Percentiles rank a stretch among this genome's conserved stretches.
Conservation (phyloP, 1,140 invertebrate genomes). For the Drosophila bifasciata region DNA sequence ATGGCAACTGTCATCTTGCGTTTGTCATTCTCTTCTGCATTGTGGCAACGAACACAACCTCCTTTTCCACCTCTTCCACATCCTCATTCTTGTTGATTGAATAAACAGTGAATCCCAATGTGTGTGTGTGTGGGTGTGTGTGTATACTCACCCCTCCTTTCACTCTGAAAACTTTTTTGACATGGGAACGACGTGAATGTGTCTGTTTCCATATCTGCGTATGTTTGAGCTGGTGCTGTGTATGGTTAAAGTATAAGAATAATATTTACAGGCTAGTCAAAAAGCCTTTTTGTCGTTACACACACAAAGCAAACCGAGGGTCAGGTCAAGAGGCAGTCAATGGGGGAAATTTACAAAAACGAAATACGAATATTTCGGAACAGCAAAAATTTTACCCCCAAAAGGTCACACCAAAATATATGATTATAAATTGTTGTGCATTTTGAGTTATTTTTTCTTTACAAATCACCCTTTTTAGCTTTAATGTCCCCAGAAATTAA, state of each 20-base stretch:
- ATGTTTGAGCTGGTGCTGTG: conserved; percentile 23
- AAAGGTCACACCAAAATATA: neutral
- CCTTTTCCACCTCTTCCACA: conserved; percentile 12
- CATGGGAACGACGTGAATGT: conserved; percentile 20
- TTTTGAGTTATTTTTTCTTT: neutral
- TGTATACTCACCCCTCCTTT: conserved; percentile 23
- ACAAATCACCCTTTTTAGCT: neutral
- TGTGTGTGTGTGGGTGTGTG: conserved; percentile 33
- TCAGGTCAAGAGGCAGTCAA: conserved; percentile 37
- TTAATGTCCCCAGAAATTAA: conserved; percentile 37
- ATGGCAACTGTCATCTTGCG: conserved; percentile 79
- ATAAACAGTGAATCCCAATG: conserved; percentile 66
- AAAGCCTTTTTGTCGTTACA: conserved; percentile 59
- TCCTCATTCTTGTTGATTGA: conserved; percentile 72
- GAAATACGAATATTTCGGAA: neutral
- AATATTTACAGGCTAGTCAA: conserved; percentile 74
- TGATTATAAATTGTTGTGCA: neutral
- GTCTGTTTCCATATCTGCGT: neutral
- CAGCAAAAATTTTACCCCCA: too few species aligned
- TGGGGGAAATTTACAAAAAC: conserved; percentile 6
- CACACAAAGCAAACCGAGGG: conserved; percentile 9
- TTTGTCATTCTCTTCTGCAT: conserved; percentile 76
- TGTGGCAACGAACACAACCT: conserved; percentile 62
- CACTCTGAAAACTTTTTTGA: conserved; percentile 53
- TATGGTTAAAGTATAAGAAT: conserved; percentile 66